Percentiles rank a stretch among this genome's conserved stretches.
phyloP scores from a whole-genome alignment of 2,113 vertebrate species.

The Cololabis saira region DNA sequence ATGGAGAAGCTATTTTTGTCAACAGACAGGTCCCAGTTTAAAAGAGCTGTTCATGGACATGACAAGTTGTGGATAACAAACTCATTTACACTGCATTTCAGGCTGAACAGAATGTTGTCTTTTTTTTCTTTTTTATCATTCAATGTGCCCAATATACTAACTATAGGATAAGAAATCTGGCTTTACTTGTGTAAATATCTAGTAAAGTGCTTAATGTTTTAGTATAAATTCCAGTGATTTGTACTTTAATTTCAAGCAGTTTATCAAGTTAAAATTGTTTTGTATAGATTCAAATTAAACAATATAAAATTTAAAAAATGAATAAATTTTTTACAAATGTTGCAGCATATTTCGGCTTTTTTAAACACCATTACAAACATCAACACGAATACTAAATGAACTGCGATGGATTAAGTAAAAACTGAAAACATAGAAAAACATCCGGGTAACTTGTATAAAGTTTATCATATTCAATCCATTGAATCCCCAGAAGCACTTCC shows the following conservation, averaged over 20 bases:
- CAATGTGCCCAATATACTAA: no score
- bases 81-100: conserved; percentile 11
- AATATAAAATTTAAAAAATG: no score
- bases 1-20: conserved; percentile 94
- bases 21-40: conserved; percentile 86
- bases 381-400: no score
- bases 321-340: no score
- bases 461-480: no score
- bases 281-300: no score
- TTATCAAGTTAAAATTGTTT: no score
- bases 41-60: background rate
- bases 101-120: conserved; percentile 2
- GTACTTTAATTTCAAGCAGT: no score
- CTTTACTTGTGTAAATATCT: background rate
- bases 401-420: background rate
- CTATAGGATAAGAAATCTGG: background rate
- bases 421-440: background rate
- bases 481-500: no score
- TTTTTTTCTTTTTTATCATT: no score
- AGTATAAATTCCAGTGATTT: background rate
- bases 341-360: background rate
- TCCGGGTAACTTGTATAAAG: conserved; percentile 15
- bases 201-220: background rate
- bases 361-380: conserved; percentile 20
- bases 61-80: conserved; percentile 5